A percentile compares a stretch with the other conserved stretches of the same genome.
These are phyloP conservation scores for Romanogobio albipinnatus DNA, from an alignment of 2,113 vertebrate species.

Conservation along the genomic window DNA sequence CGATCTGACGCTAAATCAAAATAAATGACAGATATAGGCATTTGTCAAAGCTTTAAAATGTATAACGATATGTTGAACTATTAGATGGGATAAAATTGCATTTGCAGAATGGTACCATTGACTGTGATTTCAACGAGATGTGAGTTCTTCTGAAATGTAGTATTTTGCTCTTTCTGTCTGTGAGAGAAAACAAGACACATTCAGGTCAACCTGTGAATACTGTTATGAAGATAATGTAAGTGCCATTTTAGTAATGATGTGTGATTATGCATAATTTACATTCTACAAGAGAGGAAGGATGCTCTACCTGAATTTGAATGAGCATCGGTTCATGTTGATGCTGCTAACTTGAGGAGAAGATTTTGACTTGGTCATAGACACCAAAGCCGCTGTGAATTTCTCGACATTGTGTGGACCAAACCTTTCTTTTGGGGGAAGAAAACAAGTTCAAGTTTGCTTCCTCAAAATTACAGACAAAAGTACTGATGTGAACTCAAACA, in stretches of 20 bases:
- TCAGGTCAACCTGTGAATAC: neutral
- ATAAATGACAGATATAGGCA: too few species aligned
- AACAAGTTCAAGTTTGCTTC: neutral
- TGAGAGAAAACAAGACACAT: neutral
- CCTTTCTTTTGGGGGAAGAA: constrained; percentile 52
- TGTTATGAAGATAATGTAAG: neutral
- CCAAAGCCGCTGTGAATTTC: constrained; percentile 61
- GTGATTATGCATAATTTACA: neutral
- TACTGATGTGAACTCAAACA: neutral
- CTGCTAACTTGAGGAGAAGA: constrained; percentile 65
- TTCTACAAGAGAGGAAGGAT: neutral
- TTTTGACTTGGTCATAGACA: constrained; percentile 63
- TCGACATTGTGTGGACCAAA: constrained; percentile 60
- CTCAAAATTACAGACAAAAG: neutral
- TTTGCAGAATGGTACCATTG: constrained; percentile 64
- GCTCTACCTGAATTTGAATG: constrained; percentile 65
- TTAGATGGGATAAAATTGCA: neutral
- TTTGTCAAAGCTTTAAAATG: neutral
- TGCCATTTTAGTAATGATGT: neutral
- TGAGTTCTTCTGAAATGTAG: constrained; percentile 60
- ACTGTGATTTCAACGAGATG: constrained; percentile 74
- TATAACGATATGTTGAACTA: neutral
- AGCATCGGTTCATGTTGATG: constrained; percentile 52
- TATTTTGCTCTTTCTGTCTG: constrained; percentile 65
- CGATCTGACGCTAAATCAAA: constrained; percentile 68